Conservation (phyloP, 2,888 invertebrate species). For the Hecatera dysodea region DNA sequence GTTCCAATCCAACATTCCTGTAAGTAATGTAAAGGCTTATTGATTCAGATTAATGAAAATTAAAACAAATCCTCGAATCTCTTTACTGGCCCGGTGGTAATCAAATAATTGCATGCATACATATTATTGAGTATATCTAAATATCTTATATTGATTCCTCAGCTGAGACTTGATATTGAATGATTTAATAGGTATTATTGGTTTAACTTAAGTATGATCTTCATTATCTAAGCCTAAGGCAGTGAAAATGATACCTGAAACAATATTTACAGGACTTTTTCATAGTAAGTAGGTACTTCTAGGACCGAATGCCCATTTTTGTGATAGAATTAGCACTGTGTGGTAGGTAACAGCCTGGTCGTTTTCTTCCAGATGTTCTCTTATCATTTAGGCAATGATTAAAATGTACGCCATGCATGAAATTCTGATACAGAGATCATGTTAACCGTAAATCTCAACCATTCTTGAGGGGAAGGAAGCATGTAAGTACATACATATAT, state of each 20-base stretch:
- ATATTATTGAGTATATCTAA: background rate
- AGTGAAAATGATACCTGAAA: background rate
- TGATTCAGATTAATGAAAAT: background rate
- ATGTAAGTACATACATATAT: too few relatives aligned
- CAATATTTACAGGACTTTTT: background rate
- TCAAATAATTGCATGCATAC: slow-evolving; percentile 11
- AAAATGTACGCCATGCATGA: background rate
- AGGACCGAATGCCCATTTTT: background rate
- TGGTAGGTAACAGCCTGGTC: background rate
- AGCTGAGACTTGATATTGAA: slow-evolving; percentile 14
- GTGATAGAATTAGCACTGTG: background rate
- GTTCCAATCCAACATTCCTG: background rate
- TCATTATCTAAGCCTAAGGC: too few relatives aligned
- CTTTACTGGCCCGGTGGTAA: background rate
- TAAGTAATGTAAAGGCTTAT: background rate
- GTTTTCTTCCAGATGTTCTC: background rate
- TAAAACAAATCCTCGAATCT: background rate
- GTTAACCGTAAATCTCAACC: too few relatives aligned
- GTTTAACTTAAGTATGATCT: background rate
- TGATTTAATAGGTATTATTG: slow-evolving; percentile 9
- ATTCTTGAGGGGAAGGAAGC: too few relatives aligned
- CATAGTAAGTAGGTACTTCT: too few relatives aligned
- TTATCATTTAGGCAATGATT: background rate
- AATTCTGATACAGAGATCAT: too few relatives aligned
- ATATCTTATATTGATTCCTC: slow-evolving; percentile 10